phyloP scores from a whole-genome alignment of 2,888 invertebrate genomes.

The Palloptera scutellata region DNA sequence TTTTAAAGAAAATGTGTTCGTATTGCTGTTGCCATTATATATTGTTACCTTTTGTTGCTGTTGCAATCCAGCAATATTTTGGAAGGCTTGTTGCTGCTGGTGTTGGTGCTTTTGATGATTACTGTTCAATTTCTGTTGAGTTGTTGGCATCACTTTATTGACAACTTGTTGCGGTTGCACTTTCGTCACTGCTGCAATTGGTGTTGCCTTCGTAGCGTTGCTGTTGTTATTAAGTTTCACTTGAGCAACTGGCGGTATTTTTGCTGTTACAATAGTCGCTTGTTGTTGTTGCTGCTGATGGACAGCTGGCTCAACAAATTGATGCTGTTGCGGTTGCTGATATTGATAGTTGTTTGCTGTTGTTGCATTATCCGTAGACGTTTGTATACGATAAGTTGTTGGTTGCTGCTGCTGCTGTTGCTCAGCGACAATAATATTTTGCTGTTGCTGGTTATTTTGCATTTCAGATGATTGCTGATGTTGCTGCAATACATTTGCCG shows the following conservation, averaged over 20 bases:
- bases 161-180: slow-evolving; percentile 55
- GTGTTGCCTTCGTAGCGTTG: slow-evolving; percentile 36
- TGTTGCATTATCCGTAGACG: slow-evolving; percentile 22
- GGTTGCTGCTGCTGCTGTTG: slow-evolving; percentile 42
- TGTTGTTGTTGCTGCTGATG: slow-evolving; percentile 34
- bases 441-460: slow-evolving; percentile 39
- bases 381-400: slow-evolving; percentile 42
- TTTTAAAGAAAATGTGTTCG: slow-evolving; percentile 7
- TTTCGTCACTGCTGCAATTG: slow-evolving; percentile 48
- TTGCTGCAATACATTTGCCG: slow-evolving; percentile 46
- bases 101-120: slow-evolving; percentile 30
- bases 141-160: slow-evolving; percentile 56
- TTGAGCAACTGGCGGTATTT: slow-evolving; percentile 44
- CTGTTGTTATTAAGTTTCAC: slow-evolving; percentile 44
- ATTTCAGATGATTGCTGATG: slow-evolving; percentile 30
- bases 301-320: slow-evolving; percentile 14
- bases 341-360: slow-evolving; percentile 43
- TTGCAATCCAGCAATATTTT: no score
- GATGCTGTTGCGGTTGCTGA: slow-evolving; percentile 38
- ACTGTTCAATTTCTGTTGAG: slow-evolving; percentile 37
- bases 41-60: background rate
- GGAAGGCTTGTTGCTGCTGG: slow-evolving; percentile 30
- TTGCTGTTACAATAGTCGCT: slow-evolving; percentile 41
- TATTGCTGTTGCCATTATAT: slow-evolving; percentile 13
- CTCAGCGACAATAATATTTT: slow-evolving; percentile 31